A percentile compares a stretch with the other conserved stretches of the same genome.
Evolutionary conservation across 2,888 invertebrate genomes (phyloP).

Genomic region (Oasisia sp.): DNA sequence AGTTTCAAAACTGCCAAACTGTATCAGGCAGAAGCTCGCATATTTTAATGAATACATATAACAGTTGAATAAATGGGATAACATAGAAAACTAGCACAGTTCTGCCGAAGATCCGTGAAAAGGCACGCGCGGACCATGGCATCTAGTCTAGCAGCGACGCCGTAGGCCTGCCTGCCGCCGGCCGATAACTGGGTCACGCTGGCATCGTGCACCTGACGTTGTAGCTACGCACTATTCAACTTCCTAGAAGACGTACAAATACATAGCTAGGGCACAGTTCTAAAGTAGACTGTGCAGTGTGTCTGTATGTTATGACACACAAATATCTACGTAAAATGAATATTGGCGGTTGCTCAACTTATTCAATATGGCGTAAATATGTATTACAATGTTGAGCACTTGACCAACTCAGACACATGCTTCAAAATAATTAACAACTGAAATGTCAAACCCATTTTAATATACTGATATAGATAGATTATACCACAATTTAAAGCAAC

Average conservation of each 20-base stretch:
- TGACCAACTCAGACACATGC: neutral
- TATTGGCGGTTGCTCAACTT: neutral
- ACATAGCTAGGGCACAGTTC: neutral
- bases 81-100: neutral
- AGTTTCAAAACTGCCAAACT: neutral
- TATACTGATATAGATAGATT: neutral
- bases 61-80: neutral
- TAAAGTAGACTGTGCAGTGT: neutral
- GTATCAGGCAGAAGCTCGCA: neutral
- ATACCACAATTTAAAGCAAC: neutral
- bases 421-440: neutral
- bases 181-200: neutral
- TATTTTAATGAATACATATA: neutral
- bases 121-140: neutral
- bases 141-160: neutral
- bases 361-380: conserved; percentile 11
- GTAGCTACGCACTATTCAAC: neutral
- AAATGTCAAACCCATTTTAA: neutral
- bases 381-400: neutral
- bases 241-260: neutral
- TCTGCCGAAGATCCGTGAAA: neutral
- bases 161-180: neutral
- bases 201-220: neutral
- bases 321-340: neutral
- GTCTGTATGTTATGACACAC: neutral